Conservation (phyloP, 2,113 vertebrate species). For the Hassar affinis region DNA sequence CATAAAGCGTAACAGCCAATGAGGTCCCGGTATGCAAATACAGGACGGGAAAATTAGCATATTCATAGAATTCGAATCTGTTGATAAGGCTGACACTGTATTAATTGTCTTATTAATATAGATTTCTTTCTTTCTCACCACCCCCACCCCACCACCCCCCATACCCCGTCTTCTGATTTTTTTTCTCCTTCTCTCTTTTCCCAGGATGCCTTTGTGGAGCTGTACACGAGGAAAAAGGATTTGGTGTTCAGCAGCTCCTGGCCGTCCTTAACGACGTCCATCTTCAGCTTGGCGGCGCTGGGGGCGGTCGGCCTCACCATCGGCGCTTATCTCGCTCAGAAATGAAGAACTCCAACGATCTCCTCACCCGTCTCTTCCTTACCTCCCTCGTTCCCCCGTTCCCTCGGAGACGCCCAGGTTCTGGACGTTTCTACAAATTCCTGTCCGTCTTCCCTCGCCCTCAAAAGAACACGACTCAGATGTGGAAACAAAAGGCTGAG, state of each 20-base stretch:
- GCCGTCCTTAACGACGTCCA: slow-evolving; percentile 88
- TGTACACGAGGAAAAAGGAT: slow-evolving; percentile 84
- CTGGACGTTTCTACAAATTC: neutral
- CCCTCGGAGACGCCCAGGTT: neutral
- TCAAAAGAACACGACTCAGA: neutral
- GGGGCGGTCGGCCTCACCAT: slow-evolving; percentile 94
- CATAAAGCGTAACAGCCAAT: neutral
- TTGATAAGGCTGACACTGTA: too few species aligned
- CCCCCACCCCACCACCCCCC: too few species aligned
- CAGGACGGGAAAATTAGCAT: neutral
- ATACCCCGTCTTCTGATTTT: neutral
- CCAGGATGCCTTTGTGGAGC: slow-evolving; percentile 96
- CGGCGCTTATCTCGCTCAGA: slow-evolving; percentile 93
- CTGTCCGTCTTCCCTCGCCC: neutral
- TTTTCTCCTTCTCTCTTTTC: slow-evolving; percentile 41
- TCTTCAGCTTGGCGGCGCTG: slow-evolving; percentile 89
- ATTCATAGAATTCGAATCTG: neutral
- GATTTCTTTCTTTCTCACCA: too few species aligned
- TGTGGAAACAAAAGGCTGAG: neutral
- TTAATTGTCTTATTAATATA: too few species aligned
- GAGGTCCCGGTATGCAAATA: neutral
- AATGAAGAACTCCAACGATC: slow-evolving; percentile 74
- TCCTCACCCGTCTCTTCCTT: neutral
- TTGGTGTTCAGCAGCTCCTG: slow-evolving; percentile 87
- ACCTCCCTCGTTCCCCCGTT: slow-evolving; percentile 5